Conservation (phyloP, 1,140 invertebrate species). For the Drosophila busckii region DNA sequence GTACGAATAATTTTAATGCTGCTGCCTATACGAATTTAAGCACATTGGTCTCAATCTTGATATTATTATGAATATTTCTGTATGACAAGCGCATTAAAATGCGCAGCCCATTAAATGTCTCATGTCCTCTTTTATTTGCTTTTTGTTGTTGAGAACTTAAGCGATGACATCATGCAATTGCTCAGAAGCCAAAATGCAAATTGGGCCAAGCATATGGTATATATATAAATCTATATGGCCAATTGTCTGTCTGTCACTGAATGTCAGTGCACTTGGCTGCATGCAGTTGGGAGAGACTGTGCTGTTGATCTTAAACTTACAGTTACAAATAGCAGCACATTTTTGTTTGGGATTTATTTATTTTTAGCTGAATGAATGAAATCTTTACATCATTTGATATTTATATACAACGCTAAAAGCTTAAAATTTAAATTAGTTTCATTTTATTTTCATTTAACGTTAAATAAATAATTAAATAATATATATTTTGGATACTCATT, state of each 20-base stretch:
- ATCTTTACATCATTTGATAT: no score
- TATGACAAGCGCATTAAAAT: slow-evolving; percentile 52
- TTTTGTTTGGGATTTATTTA: no score
- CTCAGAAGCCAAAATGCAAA: slow-evolving; percentile 45
- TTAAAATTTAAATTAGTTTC: no score
- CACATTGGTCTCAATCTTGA: no score
- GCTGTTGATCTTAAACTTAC: no score
- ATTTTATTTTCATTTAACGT: no score
- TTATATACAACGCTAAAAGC: no score
- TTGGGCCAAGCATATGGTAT: slow-evolving; percentile 32
- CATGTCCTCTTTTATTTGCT: slow-evolving; percentile 21
- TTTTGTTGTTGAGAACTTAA: slow-evolving; percentile 16
- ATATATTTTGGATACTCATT: slow-evolving; percentile 19
- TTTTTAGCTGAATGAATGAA: no score
- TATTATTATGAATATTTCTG: slow-evolving; percentile 24
- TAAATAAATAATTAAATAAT: slow-evolving; percentile 10
- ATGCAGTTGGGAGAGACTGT: slow-evolving; percentile 29
- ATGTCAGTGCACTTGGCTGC: slow-evolving; percentile 63
- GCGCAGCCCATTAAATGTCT: slow-evolving; percentile 24
- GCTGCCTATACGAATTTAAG: no score
- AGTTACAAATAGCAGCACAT: no score
- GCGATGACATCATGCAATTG: slow-evolving; percentile 55
- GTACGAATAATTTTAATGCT: no score
- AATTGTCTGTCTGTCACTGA: slow-evolving; percentile 42
- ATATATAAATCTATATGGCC: slow-evolving; percentile 28